Evolutionary conservation across 2,888 invertebrate species (phyloP), one percentile per base, ranked within the genome.

Genomic region (Petrophora chlorosata): DNA sequence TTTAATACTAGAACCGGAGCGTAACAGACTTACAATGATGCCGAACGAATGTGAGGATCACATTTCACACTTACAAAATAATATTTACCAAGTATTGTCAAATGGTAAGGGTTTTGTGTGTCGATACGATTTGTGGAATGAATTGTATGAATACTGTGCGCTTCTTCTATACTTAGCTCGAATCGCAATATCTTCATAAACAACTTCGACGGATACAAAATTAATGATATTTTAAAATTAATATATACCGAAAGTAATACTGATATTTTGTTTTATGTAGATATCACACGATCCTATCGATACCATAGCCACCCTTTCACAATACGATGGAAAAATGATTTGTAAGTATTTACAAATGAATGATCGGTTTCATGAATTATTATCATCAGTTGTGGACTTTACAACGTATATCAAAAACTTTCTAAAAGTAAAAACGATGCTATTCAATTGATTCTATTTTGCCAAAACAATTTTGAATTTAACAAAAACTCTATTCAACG

Each of bases 21-120:
- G 79, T 83, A 88, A 88, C 83, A 80, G 79, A 84, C 82, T 81
- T 82, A 67, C 58, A 65, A 64, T 73, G 78, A 82, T 76, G 76
- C 70, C 59, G 68, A 79, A 79, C 74, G 57, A 46, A 67, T 73
- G 76, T 81, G 73, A 79, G 67, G 63, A 84, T 86, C 87, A 86
- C 84, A 83, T 78, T 81, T 79, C 82, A 85, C 76, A 82, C 85
- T 87, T 86, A 87, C 65, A 79, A 85, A 85, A 81, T 86, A 75
- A 86, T 85, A 83, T 82, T 89, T 85, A 88, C 86, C 87, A 90
- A 86, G 86, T 90, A 90, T 90, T 90, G 90, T 90, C 90, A 86
- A 87, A 82, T 83, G 86, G 85, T 77, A 83, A 82, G 82, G 76
- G 73, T 80, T 73, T n/a, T 77, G 40, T 68, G 71, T 79, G 71